phyloP scores from a whole-genome alignment of 2,888 invertebrate genomes.

The Zonitis immaculata region DNA sequence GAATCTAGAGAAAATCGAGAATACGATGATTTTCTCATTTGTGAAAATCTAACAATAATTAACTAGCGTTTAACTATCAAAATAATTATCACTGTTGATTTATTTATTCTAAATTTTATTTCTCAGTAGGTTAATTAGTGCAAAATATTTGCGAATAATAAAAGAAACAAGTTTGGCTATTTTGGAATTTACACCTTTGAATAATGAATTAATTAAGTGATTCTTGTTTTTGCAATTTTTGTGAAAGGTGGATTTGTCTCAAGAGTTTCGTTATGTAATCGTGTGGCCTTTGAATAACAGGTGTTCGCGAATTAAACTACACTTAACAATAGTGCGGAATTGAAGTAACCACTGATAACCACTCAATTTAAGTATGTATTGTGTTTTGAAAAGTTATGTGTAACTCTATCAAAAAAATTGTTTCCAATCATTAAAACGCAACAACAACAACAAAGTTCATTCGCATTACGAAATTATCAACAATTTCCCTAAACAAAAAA shows the following conservation, averaged over 20 bases:
- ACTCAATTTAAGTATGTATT: not conserved
- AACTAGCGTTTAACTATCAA: not conserved
- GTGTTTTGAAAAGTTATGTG: not conserved
- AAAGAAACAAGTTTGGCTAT: no score
- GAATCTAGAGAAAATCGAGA: not conserved
- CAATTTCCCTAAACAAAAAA: not conserved
- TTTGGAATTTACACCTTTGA: not conserved
- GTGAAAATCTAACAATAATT: not conserved
- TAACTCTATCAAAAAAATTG: not conserved
- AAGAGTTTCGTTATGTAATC: not conserved
- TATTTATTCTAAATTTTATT: not conserved
- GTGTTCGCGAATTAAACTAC: not conserved
- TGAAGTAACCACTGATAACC: not conserved
- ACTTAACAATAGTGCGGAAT: not conserved
- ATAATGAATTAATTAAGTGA: not conserved
- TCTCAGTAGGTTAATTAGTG: not conserved
- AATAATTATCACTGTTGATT: not conserved
- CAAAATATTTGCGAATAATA: not conserved
- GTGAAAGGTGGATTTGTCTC: no score
- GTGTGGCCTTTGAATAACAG: not conserved
- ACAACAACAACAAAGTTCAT: not conserved
- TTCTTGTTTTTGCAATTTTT: no score
- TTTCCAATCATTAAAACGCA: not conserved
- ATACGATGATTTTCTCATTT: no score
- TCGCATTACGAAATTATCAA: not conserved